A percentile compares a stretch with the other conserved stretches of the same genome.
Evolutionary conservation across 1,140 invertebrate species (phyloP).

Genomic region (Colletes latitarsis): DNA sequence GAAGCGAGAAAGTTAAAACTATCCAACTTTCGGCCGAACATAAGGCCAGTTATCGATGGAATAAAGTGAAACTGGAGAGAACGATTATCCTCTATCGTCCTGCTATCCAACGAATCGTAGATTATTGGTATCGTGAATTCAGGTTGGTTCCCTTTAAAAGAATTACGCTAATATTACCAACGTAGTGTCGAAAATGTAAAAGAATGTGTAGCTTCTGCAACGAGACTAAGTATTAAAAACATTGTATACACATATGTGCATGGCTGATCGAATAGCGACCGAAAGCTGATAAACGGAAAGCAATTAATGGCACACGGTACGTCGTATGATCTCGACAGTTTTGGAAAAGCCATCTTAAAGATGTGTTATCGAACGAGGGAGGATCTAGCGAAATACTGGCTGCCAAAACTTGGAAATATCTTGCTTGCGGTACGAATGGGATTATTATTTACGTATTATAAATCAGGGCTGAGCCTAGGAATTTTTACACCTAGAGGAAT

Average conservation of each 20-base stretch:
- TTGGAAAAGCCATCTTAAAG: conserved; percentile 80
- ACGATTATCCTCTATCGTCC: conserved; percentile 91
- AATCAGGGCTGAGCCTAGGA: too few species aligned
- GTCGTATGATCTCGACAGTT: conserved; percentile 82
- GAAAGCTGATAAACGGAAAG: conserved; percentile 78
- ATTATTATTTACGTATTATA: not conserved
- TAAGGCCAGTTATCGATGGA: conserved; percentile 58
- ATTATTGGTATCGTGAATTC: conserved; percentile 91
- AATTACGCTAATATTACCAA: not conserved
- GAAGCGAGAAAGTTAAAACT: not conserved
- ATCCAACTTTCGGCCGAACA: conserved; percentile 26
- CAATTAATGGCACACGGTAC: conserved; percentile 74
- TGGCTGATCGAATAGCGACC: conserved; percentile 56
- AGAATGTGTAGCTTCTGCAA: too few species aligned
- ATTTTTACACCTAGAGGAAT: too few species aligned
- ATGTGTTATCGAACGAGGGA: conserved; percentile 82
- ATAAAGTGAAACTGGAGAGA: conserved; percentile 78
- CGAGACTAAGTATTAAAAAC: not conserved
- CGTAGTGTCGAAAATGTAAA: not conserved
- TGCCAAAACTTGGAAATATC: conserved; percentile 81
- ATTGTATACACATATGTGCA: not conserved
- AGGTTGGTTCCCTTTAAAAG: conserved; percentile 82
- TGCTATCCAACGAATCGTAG: conserved; percentile 89
- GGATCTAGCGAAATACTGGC: conserved; percentile 83
- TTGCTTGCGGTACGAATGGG: conserved; percentile 58